phyloP scores from a whole-genome alignment of 1,140 invertebrate species.

The Adoxophyes honmai region DNA sequence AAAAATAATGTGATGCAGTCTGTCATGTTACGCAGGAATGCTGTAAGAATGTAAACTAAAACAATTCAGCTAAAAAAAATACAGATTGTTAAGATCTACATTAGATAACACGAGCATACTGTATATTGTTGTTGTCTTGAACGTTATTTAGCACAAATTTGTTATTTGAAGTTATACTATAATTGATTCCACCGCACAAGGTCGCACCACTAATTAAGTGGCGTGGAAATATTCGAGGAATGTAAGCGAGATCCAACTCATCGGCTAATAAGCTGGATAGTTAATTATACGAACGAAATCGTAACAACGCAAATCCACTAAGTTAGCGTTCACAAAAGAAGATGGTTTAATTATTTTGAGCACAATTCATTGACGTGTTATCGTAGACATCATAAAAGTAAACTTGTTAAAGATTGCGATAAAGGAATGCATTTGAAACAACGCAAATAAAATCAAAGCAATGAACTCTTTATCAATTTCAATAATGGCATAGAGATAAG shows the following conservation, averaged over 20 bases:
- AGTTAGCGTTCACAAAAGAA: constrained; percentile 17
- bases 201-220: constrained; percentile 38
- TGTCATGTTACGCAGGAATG: background rate
- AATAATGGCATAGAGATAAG: constrained; percentile 6
- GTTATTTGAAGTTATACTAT: constrained; percentile 11
- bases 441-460: constrained; percentile 15
- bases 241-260: constrained; percentile 46
- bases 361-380: background rate
- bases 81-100: background rate
- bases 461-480: constrained; percentile 13
- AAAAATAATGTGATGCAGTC: background rate
- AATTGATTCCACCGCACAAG: constrained; percentile 23
- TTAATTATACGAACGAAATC: constrained; percentile 33
- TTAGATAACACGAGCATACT: background rate
- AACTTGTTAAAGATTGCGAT: constrained; percentile 12
- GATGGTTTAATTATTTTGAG: too few species aligned
- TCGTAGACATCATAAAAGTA: background rate
- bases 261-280: constrained; percentile 38
- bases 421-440: background rate
- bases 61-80: background rate
- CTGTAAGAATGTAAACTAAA: background rate
- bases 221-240: constrained; percentile 45
- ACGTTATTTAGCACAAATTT: background rate
- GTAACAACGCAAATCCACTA: background rate
- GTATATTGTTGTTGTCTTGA: background rate